Evolutionary conservation across 1,140 invertebrate genomes (phyloP), one percentile per base, ranked within the genome.

Genomic region (Nixonia krombeini): DNA sequence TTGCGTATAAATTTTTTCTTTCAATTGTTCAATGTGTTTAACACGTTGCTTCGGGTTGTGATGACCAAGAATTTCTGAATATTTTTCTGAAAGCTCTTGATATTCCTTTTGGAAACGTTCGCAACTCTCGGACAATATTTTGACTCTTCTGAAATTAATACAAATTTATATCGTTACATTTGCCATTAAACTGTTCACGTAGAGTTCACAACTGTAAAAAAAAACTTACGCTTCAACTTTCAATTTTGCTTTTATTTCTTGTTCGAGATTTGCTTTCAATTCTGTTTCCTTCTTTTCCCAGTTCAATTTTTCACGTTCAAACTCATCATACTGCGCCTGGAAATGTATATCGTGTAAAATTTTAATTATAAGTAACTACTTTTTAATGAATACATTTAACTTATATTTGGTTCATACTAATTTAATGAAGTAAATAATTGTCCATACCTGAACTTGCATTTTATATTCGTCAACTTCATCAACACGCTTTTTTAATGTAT

Each of bases 21-120:
- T 91, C 23, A 92, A 73, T 61, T 89, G 88, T 2, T 81, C 76
- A 6, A 91, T 74, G 56, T 91, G 88, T 52, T 89, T 89, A 18
- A 91, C 90, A 72, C 89, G 91, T 69, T 92, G 90, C 56, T 88
- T 90, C 47, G 88, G 86, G 72, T 91, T 92, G 50, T 90, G 88
- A 69, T 91, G 89, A 1, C 89, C 90, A 4, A 91, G 72, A 40
- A 90, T 73, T 51, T 88, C 85, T 0, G 87, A 87, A 73, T 90
- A 91, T 66, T 90, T 88, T 31, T 85, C 73, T 10, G 85, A 84
- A 21, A 91, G 78, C 56, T 89, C 86, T 31, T 87, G 74, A 10
- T 87, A 83, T 50, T 88, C 86, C 1, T 72, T 81, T 62, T 57
- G 84, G 58, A 71, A 72, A 42, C 55, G 65, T 3, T 79, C 58